Percentiles rank a stretch among this genome's conserved stretches.
phyloP scores from a whole-genome alignment of 1,140 invertebrate genomes.

The Chlorops oryzae region DNA sequence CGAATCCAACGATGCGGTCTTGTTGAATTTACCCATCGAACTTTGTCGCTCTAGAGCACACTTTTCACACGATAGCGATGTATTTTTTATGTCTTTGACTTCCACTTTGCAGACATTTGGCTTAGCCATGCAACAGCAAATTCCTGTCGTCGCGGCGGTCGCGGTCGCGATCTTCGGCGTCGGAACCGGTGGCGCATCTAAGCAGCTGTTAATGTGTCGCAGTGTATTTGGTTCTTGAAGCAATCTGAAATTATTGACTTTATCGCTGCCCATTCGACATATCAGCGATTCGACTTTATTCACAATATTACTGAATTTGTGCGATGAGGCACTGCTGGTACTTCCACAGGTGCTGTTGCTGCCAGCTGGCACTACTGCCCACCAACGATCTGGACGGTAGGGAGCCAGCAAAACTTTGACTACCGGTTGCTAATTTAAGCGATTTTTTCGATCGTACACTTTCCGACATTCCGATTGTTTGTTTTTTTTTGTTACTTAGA shows the following conservation, averaged over 20 bases:
- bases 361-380: background rate
- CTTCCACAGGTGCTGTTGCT: background rate
- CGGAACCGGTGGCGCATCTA: conserved; percentile 11
- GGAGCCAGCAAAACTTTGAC: background rate
- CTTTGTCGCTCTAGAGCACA: too few relatives aligned
- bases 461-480: conserved; percentile 12
- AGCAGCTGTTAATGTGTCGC: conserved; percentile 14
- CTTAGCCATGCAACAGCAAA: too few relatives aligned
- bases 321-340: conserved; percentile 10
- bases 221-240: conserved; percentile 33
- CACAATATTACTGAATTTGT: conserved; percentile 43
- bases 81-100: too few relatives aligned
- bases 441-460: conserved; percentile 10
- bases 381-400: background rate
- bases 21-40: conserved; percentile 23
- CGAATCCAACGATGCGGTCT: conserved; percentile 58
- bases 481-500: background rate
- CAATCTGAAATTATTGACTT: conserved; percentile 33
- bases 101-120: too few relatives aligned
- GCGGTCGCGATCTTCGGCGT: too few relatives aligned
- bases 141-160: too few relatives aligned
- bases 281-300: conserved; percentile 46
- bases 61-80: too few relatives aligned
- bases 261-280: conserved; percentile 44
- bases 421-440: too few relatives aligned